A percentile compares a stretch with the other conserved stretches of the same genome.
Conservation (phyloP, 2,797 vertebrate genomes). For the Mormyrus hasselquistii region DNA sequence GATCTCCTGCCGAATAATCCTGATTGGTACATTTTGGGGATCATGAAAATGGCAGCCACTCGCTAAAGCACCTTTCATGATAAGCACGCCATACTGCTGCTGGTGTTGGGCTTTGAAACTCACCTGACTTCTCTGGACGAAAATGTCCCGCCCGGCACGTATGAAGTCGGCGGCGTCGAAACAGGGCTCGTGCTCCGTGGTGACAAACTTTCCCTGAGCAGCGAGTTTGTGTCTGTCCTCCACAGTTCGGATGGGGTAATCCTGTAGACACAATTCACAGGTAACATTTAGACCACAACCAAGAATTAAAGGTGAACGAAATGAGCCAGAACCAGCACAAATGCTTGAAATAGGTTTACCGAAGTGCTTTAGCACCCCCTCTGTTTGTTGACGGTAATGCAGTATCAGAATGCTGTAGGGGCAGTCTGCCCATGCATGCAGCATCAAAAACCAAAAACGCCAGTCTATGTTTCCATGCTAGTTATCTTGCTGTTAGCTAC, state of each 20-base stretch:
- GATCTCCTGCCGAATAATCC: background rate
- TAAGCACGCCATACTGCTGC: background rate
- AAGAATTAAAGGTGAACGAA: background rate
- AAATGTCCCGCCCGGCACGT: conserved; percentile 90
- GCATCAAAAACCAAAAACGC: background rate
- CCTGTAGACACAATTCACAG: conserved; percentile 54
- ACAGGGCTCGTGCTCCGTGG: conserved; percentile 94
- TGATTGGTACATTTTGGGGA: background rate
- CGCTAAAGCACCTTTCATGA: background rate
- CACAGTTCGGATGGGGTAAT: conserved; percentile 86
- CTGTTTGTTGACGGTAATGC: background rate
- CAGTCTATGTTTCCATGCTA: background rate
- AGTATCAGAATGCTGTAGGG: background rate
- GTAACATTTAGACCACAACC: background rate
- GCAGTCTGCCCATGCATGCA: background rate
- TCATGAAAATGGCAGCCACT: background rate
- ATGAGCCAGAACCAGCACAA: background rate
- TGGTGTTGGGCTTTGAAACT: background rate
- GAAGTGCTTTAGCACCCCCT: background rate
- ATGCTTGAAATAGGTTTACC: background rate
- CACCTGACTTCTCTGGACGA: conserved; percentile 97
- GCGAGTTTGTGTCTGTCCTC: conserved; percentile 93
- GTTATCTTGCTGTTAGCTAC: background rate
- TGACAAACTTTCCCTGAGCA: conserved; percentile 93
- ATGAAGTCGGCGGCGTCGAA: conserved; percentile 99